A percentile compares a stretch with the other conserved stretches of the same genome.
Evolutionary conservation across 2,888 invertebrate species (phyloP).

Genomic region (Thyatira batis): DNA sequence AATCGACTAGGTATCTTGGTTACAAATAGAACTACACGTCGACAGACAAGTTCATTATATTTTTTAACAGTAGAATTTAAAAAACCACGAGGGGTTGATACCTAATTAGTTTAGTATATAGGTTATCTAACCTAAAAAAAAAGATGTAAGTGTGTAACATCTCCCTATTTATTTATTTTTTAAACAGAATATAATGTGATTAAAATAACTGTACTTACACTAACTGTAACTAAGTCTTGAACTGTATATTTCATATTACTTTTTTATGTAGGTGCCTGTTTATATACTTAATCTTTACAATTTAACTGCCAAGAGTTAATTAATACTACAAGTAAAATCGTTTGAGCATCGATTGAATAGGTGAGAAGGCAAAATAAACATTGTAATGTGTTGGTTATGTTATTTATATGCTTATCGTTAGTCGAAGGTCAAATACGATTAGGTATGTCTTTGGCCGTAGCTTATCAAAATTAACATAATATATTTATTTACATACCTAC

Average conservation of each 20-base stretch:
- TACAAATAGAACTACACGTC: no score
- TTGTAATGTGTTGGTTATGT: background rate
- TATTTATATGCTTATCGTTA: background rate
- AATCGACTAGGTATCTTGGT: no score
- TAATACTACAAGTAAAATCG: background rate
- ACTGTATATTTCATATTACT: no score
- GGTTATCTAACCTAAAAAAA: constrained; percentile 2
- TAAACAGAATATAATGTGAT: no score
- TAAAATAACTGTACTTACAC: no score
- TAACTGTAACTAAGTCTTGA: no score
- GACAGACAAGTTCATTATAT: no score
- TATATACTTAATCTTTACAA: background rate
- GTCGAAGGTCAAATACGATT: background rate
- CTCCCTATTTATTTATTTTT: no score
- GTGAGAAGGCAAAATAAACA: background rate
- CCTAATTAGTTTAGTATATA: no score
- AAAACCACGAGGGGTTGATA: no score
- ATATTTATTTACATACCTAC: constrained; percentile 18
- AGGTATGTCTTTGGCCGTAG: constrained; percentile 5
- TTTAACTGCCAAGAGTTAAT: background rate
- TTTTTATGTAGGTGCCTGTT: background rate
- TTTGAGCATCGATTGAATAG: background rate
- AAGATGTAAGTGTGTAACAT: no score
- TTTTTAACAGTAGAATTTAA: no score
- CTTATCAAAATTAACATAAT: constrained; percentile 4